Evolutionary conservation across 2,888 invertebrate genomes (phyloP).

Genomic region (Cyrtodaria siliqua): DNA sequence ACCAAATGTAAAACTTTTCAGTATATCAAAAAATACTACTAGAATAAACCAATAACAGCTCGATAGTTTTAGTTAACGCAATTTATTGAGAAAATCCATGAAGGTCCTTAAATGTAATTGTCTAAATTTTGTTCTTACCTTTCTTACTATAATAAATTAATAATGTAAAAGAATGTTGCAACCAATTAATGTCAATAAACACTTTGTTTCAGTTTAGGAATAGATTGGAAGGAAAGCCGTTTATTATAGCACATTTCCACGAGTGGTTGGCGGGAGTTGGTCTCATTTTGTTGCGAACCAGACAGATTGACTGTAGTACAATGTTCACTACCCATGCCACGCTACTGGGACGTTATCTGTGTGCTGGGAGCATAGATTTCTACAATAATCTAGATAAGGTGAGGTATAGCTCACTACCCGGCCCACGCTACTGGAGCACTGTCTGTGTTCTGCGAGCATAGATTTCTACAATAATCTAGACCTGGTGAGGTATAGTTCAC

Average conservation of each 20-base stretch:
- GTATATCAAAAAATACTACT: too few species aligned
- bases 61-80: too few species aligned
- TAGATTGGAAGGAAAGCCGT: constrained; percentile 87
- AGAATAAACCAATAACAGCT: too few species aligned
- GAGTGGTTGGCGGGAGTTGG: constrained; percentile 99
- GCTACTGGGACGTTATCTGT: constrained; percentile 97
- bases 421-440: constrained; percentile 98
- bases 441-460: constrained; percentile 98
- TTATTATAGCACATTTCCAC: constrained; percentile 97
- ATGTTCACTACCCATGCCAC: constrained; percentile 99
- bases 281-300: constrained; percentile 93
- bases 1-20: too few species aligned
- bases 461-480: constrained; percentile 99
- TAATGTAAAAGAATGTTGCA: too few species aligned
- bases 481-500: constrained; percentile 87
- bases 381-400: constrained; percentile 96
- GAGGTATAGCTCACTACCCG: constrained; percentile 97
- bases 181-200: too few species aligned
- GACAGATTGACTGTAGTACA: constrained; percentile 96
- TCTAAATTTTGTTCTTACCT: too few species aligned
- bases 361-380: constrained; percentile 99
- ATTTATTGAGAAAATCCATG: too few species aligned
- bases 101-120: too few species aligned
- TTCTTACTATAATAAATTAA: too few species aligned
- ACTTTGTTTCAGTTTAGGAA: constrained; percentile 82